A percentile compares a stretch with the other conserved stretches of the same genome.
These are phyloP conservation scores for Dunckerocampus dactyliophorus DNA, from an alignment of 2,113 vertebrate species.

Conservation along the genomic window DNA sequence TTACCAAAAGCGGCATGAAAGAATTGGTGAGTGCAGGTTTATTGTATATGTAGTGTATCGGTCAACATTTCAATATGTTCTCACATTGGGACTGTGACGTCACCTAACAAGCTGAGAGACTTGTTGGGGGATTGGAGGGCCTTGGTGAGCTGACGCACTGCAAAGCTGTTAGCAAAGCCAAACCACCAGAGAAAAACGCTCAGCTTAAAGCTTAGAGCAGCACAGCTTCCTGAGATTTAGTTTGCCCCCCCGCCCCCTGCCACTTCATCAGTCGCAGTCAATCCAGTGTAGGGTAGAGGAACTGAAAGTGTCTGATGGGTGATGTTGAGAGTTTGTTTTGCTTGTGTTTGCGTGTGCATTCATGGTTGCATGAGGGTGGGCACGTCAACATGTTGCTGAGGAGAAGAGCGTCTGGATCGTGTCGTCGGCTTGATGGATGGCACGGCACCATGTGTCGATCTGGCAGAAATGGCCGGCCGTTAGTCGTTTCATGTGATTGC, in stretches of 20 bases:
- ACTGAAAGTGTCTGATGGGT: too few relatives aligned
- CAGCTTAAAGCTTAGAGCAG: conserved; percentile 10
- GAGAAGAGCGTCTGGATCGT: conserved; percentile 22
- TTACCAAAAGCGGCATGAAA: too few relatives aligned
- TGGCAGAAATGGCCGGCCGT: conserved; percentile 30
- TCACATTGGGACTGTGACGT: too few relatives aligned
- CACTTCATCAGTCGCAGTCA: too few relatives aligned
- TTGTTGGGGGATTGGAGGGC: neutral
- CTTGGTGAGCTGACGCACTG: conserved; percentile 3
- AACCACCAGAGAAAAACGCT: neutral
- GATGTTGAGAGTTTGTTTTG: too few relatives aligned
- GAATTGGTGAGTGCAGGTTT: too few relatives aligned
- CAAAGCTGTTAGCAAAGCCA: neutral
- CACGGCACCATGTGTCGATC: conserved; percentile 36
- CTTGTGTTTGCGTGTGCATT: neutral
- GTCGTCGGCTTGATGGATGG: conserved; percentile 47
- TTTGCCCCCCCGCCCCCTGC: neutral
- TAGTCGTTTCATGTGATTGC: conserved; percentile 29
- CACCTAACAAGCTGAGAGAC: neutral
- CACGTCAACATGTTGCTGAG: conserved; percentile 16
- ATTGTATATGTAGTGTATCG: too few relatives aligned
- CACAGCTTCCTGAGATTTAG: neutral
- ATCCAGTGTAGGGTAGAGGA: too few relatives aligned
- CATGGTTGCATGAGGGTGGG: conserved; percentile 1
- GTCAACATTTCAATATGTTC: too few relatives aligned